Base-by-base conservation (phyloP, 2,113 vertebrate genomes). In the Austrofundulus limnaeus region DNA sequence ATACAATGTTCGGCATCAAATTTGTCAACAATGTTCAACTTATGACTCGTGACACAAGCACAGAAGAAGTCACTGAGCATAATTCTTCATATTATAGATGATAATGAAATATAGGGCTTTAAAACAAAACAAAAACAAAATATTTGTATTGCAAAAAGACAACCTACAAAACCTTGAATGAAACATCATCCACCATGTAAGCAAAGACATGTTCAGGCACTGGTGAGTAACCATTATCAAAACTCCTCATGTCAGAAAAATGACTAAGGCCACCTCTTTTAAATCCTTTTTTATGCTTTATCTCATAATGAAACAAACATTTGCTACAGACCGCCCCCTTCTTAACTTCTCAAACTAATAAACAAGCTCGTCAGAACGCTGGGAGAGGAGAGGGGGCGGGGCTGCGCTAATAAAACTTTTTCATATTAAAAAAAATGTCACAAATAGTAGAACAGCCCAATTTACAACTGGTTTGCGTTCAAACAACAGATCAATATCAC, bases 121-220 rank as follows among this genome's bases (percentile, higher is more conserved):
- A 72, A n/a, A n/a, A n/a, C n/a, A n/a, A n/a, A n/a, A n/a, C 25
- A 28, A 3, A 28, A 28, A 28, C 3, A 71, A 65, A 62, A 75
- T 43, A 75, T 77, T 52, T 70, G 50, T 85, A 66, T 60, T 70
- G 71, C 82, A 84, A 82, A 55, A 81, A 69, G 54, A 46, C 72
- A 83, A 82, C 71, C 50, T 69, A 71, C 49, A 84, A 88, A 72
- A 81, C 78, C 71, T 82, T 81, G 66, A 80, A 88, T 79, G 73
- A 78, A 81, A 83, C 66, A 61, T 63, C 42, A 60, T 78, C 69
- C 64, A 79, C 60, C 51, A 54, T 62, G 77, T 71, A 82, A 34
- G 61, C 70, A 80, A 76, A 70, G 83, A 82, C 43, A 14, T 76
- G 66, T 84, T 88, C 87, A 93, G 92, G 92, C 92, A 93, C 91